Percentiles rank a stretch among this genome's conserved stretches.
Evolutionary conservation across 2,888 invertebrate genomes (phyloP).

Genomic region (Hirtodrosophila alboralis): DNA sequence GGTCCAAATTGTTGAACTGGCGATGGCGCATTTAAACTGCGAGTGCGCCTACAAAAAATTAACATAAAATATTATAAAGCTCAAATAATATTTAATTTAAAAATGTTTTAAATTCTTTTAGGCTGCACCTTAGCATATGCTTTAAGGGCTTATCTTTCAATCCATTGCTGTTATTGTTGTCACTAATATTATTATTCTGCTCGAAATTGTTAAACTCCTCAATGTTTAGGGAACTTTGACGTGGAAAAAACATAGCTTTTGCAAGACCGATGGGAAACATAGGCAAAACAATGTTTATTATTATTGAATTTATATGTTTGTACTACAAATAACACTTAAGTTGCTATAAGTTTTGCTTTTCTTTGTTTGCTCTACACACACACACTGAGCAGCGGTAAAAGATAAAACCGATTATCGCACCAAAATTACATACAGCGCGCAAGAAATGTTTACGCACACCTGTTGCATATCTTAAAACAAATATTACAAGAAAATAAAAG

Average conservation of each 20-base stretch:
- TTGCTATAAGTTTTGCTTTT: neutral
- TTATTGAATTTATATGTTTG: no score
- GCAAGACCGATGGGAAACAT: conserved; percentile 62
- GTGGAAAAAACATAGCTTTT: conserved; percentile 43
- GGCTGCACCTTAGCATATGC: conserved; percentile 64
- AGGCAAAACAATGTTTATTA: no score
- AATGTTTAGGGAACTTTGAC: conserved; percentile 48
- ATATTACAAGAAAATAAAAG: no score
- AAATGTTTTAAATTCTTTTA: neutral
- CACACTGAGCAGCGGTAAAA: conserved; percentile 90
- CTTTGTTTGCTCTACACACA: neutral
- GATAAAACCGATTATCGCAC: conserved; percentile 71
- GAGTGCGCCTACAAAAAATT: conserved; percentile 91
- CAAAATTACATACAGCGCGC: no score
- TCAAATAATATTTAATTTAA: neutral
- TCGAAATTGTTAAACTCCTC: conserved; percentile 52
- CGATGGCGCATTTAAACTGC: conserved; percentile 97
- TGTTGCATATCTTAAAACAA: no score
- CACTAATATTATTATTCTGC: conserved; percentile 14
- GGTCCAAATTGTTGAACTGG: conserved; percentile 99
- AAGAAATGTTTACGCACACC: no score
- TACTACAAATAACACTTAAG: neutral
- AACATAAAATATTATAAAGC: no score
- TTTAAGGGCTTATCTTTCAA: conserved; percentile 49
- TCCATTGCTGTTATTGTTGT: conserved; percentile 11